Conservation (phyloP, 2,888 invertebrate genomes). For the Bedellia somnulentella region DNA sequence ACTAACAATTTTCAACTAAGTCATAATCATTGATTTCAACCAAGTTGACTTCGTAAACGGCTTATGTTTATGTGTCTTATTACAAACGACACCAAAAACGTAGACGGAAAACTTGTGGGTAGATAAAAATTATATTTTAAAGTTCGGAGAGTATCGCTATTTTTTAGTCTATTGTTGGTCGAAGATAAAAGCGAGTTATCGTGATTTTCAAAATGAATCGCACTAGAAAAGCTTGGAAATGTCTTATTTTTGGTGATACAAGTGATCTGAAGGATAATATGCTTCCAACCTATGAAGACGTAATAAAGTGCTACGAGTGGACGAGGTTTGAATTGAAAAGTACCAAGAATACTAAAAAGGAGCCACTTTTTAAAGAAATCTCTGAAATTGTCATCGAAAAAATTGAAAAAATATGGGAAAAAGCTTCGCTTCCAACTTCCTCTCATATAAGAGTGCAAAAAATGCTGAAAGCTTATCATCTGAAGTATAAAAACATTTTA, state of each 20-base stretch:
- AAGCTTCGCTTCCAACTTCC: constrained; percentile 8
- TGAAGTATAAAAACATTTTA: constrained; percentile 10
- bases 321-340: constrained; percentile 8
- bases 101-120: not conserved
- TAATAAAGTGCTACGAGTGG: constrained; percentile 11
- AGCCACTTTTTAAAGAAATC: constrained; percentile 8
- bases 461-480: constrained; percentile 11
- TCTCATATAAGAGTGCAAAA: constrained; percentile 6
- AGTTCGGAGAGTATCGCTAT: no score
- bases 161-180: not conserved
- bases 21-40: no score
- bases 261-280: constrained; percentile 10
- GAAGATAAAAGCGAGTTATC: not conserved
- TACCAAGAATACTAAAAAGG: constrained; percentile 7
- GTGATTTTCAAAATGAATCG: constrained; percentile 4
- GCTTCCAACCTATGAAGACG: no score
- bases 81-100: not conserved
- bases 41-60: not conserved
- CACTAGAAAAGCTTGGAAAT: no score
- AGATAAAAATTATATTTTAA: not conserved
- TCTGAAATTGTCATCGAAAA: constrained; percentile 6
- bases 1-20: not conserved
- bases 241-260: constrained; percentile 10
- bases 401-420: constrained; percentile 10
- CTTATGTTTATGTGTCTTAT: not conserved